Conservation (phyloP, 2,888 invertebrate genomes). For the Ormyrus labotus region DNA sequence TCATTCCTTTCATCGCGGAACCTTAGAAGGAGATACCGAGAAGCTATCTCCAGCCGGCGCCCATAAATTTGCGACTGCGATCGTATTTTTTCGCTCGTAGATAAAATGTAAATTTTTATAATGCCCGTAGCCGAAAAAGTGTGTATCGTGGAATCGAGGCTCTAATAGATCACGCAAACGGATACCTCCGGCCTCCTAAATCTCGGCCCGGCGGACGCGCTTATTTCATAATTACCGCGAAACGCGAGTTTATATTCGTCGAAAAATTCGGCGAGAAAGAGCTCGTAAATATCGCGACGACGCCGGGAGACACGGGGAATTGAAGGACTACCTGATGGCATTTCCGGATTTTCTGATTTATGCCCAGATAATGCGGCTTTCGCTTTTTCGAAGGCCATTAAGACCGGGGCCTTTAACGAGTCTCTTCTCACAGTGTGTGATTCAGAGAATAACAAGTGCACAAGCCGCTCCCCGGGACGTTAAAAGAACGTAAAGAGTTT, state of each 20-base stretch:
- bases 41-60: slow-evolving; percentile 7
- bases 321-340: slow-evolving; percentile 47
- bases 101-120: slow-evolving; percentile 55
- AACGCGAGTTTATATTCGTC: slow-evolving; percentile 23
- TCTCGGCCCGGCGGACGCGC: neutral
- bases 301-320: slow-evolving; percentile 1
- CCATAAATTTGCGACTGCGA: slow-evolving; percentile 49
- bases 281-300: slow-evolving; percentile 46
- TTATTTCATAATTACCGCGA: slow-evolving; percentile 51
- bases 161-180: slow-evolving; percentile 46
- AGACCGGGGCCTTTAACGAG: slow-evolving; percentile 36
- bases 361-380: slow-evolving; percentile 42
- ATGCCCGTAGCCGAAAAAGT: slow-evolving; percentile 10
- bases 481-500: slow-evolving; percentile 35
- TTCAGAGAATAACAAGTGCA: slow-evolving; percentile 37
- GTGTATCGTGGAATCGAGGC: slow-evolving; percentile 20
- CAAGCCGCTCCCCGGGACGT: slow-evolving; percentile 8
- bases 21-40: too few species aligned
- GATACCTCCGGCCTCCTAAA: slow-evolving; percentile 34
- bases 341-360: slow-evolving; percentile 59
- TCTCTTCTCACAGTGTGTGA: slow-evolving; percentile 3
- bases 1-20: slow-evolving; percentile 7
- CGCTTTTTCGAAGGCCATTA: slow-evolving; percentile 26
- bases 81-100: slow-evolving; percentile 29
- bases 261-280: slow-evolving; percentile 38